Conservation (phyloP, 2,888 invertebrate species). For the Hirtodrosophila histrioides region DNA sequence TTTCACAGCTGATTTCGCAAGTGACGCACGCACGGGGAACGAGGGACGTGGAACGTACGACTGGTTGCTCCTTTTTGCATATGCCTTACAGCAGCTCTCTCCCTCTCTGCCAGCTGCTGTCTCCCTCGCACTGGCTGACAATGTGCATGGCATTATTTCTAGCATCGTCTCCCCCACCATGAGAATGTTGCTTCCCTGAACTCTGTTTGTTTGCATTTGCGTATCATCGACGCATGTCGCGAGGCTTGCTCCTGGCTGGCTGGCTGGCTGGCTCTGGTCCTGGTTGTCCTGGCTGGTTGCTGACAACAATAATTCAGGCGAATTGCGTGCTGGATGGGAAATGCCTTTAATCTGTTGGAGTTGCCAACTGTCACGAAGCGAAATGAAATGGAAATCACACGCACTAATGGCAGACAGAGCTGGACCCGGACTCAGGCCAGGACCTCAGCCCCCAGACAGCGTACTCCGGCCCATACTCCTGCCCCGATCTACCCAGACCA, state of each 20-base stretch:
- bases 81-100: constrained; percentile 62
- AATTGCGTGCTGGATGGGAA: constrained; percentile 79
- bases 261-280: constrained; percentile 20
- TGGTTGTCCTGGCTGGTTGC: constrained; percentile 44
- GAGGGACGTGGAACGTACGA: constrained; percentile 31
- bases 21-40: constrained; percentile 41
- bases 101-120: constrained; percentile 6
- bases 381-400: constrained; percentile 82
- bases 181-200: constrained; percentile 34
- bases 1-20: constrained; percentile 85
- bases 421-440: constrained; percentile 16
- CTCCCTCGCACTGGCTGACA: constrained; percentile 25
- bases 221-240: constrained; percentile 79
- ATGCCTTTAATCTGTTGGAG: constrained; percentile 84
- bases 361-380: constrained; percentile 83
- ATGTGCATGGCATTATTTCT: constrained; percentile 64
- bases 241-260: constrained; percentile 35
- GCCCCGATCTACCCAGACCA: constrained; percentile 3
- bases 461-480: constrained; percentile 1
- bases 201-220: constrained; percentile 78
- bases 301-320: constrained; percentile 78
- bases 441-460: background rate
- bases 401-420: constrained; percentile 72
- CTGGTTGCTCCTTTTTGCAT: constrained; percentile 74
- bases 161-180: constrained; percentile 13